phyloP scores from a whole-genome alignment of 2,113 vertebrate genomes.

The Chionodraco myersi region DNA sequence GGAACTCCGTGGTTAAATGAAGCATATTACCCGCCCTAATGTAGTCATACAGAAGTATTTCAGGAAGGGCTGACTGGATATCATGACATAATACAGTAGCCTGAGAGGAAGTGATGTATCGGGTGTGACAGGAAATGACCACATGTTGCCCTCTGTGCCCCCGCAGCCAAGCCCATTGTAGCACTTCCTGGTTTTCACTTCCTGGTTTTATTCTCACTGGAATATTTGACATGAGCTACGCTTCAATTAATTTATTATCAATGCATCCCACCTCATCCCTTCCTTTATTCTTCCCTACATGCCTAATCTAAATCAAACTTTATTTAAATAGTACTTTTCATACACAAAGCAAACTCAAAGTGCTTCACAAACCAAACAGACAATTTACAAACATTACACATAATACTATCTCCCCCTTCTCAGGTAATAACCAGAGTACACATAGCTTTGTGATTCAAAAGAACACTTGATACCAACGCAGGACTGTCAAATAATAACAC shows the following conservation, averaged over 20 bases:
- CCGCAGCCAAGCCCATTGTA: conserved; percentile 70
- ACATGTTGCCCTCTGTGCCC: conserved; percentile 64
- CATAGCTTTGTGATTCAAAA: too few species aligned
- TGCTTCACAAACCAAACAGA: too few species aligned
- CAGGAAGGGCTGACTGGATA: conserved; percentile 43
- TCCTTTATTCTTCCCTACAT: conserved; percentile 22
- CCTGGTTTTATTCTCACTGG: conserved; percentile 56
- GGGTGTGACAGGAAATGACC: conserved; percentile 76
- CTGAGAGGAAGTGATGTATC: conserved; percentile 65
- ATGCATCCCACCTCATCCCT: conserved; percentile 5
- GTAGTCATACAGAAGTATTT: conserved; percentile 2
- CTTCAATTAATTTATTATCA: conserved; percentile 36
- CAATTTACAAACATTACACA: too few species aligned
- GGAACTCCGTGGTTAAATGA: too few species aligned
- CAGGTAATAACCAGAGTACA: too few species aligned
- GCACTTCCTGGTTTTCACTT: conserved; percentile 75
- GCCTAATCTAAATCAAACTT: background rate
- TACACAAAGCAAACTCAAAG: too few species aligned
- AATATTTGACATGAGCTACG: conserved; percentile 59
- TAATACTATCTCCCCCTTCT: too few species aligned
- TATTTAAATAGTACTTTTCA: too few species aligned
- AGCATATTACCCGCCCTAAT: too few species aligned
- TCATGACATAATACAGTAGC: conserved; percentile 72
- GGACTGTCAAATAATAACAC: too few species aligned
- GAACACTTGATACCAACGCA: too few species aligned